Evolutionary conservation across 2,113 vertebrate species (phyloP), one percentile per base, ranked within the genome.

Genomic region (Lipophrys pholis): DNA sequence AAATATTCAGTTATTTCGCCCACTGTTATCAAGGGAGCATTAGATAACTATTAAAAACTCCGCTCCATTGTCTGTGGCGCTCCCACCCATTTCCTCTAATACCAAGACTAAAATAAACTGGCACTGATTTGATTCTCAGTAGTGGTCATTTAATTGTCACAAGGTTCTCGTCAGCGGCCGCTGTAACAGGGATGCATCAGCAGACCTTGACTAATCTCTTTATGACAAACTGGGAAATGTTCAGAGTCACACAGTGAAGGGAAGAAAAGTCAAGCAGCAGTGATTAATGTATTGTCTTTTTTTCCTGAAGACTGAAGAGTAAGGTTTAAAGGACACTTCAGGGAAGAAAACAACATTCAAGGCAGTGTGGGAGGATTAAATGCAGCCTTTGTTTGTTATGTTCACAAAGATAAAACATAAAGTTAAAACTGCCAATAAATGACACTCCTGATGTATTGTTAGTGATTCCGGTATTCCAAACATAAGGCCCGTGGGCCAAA

Each of bases 71-170:
- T 85, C 78, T 73, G 42, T n/a, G 12, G 16, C 0, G 45, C 50
- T 61, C 58, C 57, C 76, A 82, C 73, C 70, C 68, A 86, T 76
- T 80, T 87, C 80, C 81, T 81, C 54, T 76, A 0, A 17, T 38
- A 51, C 36, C 10, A 61, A 14, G 56, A 69, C 62, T 54, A 54
- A 55, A 64, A 74, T 59, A 77, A 60, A 46, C 30, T 36, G 53
- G 14, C 55, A 15, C 48, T 42, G 38, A 59, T 79, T 69, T 46
- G 51, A 53, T 75, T 66, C 43, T 82, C 43, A 21, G 42, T 65
- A 59, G 55, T 51, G 43, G 38, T 76, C 36, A 68, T 72, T 77
- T 42, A 1, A 73, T 75, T 46, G 56, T 81, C 40, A 58, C 14
- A 67, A 48, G 71, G 72, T 42, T 74, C 69, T 40, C 69, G 73